Evolutionary conservation across 2,113 vertebrate species (phyloP), one percentile per base, ranked within the genome.

Genomic region (Climacteris rufus): DNA sequence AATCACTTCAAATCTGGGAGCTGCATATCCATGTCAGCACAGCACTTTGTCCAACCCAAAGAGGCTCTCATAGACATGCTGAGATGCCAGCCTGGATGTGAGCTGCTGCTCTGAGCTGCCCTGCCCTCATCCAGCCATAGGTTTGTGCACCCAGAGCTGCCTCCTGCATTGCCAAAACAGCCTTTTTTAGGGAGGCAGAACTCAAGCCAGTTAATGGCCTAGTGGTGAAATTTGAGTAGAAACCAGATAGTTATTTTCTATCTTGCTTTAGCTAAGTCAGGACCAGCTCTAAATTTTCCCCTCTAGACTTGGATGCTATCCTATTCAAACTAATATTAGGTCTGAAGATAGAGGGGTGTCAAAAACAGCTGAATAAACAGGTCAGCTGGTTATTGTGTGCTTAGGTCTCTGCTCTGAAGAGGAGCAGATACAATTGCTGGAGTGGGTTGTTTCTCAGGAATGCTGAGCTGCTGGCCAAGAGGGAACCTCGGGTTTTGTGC

Each of bases 341-440:
- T 79, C 80, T 86, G 94, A 95, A 94, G 93, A 96, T 66, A 93
- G 90, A 93, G 70, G 85, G 69, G 78, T 92, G 93, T 97, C 94
- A 94, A 94, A 95, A 90, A 21, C 93, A 96, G 93, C 90, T 97
- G 94, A 94, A 93, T 93, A 96, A 95, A 95, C 93, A 94, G 83
- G 40, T 85, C 86, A 74, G 60, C 40, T 78, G 82, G 65, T 93
- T 96, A 81, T 81, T 92, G 74, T 90, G 88, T 94, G 57, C 83
- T 78, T 92, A 65, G 57, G 83, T 86, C 87, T 91, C 9, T 0
- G 49, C 81, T 94, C 88, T 82, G 72, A 92, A 76, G 87, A 87
- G 84, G 68, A 94, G n/a, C 52, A 90, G 93, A 83, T 83, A 79
- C 64, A 90, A 87, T 91, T 90, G 71, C 60, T 94, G 81, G 90